A percentile compares a stretch with the other conserved stretches of the same genome.
phyloP scores from a whole-genome alignment of 2,888 invertebrate genomes.

The Meta bourneti region DNA sequence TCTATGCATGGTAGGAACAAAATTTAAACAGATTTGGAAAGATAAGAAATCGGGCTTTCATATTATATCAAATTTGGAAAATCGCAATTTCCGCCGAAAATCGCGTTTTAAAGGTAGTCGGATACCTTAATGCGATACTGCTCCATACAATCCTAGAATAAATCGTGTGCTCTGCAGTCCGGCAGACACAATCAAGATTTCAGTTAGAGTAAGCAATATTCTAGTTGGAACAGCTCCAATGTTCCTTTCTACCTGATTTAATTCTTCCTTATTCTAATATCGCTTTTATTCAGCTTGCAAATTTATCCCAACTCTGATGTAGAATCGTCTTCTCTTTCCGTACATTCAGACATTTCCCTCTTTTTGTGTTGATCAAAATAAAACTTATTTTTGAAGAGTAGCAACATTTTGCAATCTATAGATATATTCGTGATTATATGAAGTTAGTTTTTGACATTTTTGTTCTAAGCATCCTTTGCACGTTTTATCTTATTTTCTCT shows the following conservation, averaged over 20 bases:
- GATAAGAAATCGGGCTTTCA: no score
- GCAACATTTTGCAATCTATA: no score
- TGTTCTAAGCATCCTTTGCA: no score
- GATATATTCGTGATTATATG: no score
- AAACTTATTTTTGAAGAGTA: neutral
- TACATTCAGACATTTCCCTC: neutral
- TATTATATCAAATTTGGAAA: no score
- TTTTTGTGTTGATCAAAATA: neutral
- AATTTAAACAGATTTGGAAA: no score
- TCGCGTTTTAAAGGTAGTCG: no score
- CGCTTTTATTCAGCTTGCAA: neutral
- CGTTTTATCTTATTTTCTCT: no score
- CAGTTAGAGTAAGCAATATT: neutral
- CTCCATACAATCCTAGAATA: neutral
- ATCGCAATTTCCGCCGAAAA: no score
- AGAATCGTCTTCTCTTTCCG: neutral
- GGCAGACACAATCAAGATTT: neutral
- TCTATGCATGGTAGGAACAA: no score
- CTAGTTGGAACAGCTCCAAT: neutral
- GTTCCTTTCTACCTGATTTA: neutral
- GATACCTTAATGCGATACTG: neutral
- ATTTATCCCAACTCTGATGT: neutral
- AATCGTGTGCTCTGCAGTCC: neutral
- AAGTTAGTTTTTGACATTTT: no score
- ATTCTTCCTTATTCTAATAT: neutral